These are phyloP conservation scores for Brachypterus glaber DNA, from an alignment of 2,888 invertebrate genomes.

Conservation along the genomic window DNA sequence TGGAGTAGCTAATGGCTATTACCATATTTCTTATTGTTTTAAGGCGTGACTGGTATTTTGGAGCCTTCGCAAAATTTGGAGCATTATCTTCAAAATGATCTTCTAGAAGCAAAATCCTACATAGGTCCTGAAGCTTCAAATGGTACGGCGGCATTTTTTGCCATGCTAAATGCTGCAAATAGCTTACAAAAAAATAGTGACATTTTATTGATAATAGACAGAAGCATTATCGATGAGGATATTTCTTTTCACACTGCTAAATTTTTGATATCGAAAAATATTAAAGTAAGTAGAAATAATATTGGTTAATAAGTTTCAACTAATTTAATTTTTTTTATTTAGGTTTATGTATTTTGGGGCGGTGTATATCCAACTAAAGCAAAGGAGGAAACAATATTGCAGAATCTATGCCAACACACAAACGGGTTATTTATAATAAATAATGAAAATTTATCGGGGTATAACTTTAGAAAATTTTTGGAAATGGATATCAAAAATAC, in stretches of 20 bases:
- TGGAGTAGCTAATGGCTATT: no score
- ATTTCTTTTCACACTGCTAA: constrained; percentile 41
- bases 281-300: constrained; percentile 37
- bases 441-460: constrained; percentile 17
- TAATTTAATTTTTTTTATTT: constrained; percentile 14
- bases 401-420: constrained; percentile 40
- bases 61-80: no score
- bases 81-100: no score
- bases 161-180: constrained; percentile 50
- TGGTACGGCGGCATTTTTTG: constrained; percentile 51
- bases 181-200: constrained; percentile 54
- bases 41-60: constrained; percentile 27
- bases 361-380: constrained; percentile 37
- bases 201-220: constrained; percentile 51
- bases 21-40: no score
- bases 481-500: constrained; percentile 14
- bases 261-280: constrained; percentile 40
- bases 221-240: constrained; percentile 46
- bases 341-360: constrained; percentile 45
- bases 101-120: no score
- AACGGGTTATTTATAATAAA: constrained; percentile 41
- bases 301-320: no score
- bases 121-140: no score
- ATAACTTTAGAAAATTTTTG: constrained; percentile 19
- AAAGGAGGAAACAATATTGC: constrained; percentile 40